Evolutionary conservation across 1,140 invertebrate species (phyloP).

Genomic region (Macrotrachela quadricornifera): DNA sequence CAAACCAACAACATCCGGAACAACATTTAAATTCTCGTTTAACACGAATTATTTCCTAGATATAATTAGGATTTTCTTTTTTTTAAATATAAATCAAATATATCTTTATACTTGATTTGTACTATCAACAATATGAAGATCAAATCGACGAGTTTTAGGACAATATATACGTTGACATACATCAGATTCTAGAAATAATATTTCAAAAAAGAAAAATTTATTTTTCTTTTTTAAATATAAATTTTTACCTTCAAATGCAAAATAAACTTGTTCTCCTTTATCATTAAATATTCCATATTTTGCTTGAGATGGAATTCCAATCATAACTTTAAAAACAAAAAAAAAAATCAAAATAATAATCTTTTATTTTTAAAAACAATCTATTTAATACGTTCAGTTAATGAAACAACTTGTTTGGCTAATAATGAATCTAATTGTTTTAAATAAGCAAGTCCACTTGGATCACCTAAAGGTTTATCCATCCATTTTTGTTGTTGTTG

Average conservation of each 20-base stretch:
- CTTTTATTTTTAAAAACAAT: no score
- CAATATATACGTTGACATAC: slow-evolving; percentile 53
- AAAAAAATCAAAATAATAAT: no score
- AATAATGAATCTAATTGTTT: slow-evolving; percentile 63
- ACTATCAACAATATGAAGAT: slow-evolving; percentile 61
- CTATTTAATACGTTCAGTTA: slow-evolving; percentile 43
- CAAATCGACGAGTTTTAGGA: slow-evolving; percentile 52
- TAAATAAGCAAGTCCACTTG: slow-evolving; percentile 73
- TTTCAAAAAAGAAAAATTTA: not conserved
- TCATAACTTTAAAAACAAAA: no score
- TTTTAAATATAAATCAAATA: not conserved
- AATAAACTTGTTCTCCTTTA: slow-evolving; percentile 20
- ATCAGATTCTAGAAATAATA: slow-evolving; percentile 40
- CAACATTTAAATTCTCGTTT: slow-evolving; percentile 19
- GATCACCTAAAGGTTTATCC: slow-evolving; percentile 40
- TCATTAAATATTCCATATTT: slow-evolving; percentile 35
- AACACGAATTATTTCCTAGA: slow-evolving; percentile 17
- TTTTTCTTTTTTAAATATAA: not conserved
- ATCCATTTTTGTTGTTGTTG: no score
- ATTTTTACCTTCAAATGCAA: slow-evolving; percentile 21
- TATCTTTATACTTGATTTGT: slow-evolving; percentile 35
- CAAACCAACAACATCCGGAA: slow-evolving; percentile 1
- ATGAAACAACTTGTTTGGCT: slow-evolving; percentile 63
- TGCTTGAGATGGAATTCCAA: no score
- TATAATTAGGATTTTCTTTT: not conserved